Conservation (phyloP, 1,140 invertebrate species). For the Bombus waltoni region DNA sequence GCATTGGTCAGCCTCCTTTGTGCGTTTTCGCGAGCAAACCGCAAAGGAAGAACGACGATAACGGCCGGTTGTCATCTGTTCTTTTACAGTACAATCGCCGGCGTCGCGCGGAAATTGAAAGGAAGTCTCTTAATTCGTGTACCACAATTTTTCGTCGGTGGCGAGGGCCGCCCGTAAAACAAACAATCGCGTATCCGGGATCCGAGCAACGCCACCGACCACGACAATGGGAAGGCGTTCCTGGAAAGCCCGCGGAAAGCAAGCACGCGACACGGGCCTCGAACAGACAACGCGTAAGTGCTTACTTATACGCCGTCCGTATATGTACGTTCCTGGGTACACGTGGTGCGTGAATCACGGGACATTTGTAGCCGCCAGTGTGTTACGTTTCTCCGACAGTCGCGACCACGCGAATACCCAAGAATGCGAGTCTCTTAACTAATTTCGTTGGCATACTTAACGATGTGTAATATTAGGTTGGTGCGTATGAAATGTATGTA, state of each 20-base stretch:
- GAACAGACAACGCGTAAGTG: constrained; percentile 30
- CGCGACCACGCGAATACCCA: constrained; percentile 11
- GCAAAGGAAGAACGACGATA: constrained; percentile 8
- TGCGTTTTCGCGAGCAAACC: constrained; percentile 13
- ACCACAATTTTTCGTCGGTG: constrained; percentile 13
- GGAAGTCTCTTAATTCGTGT: constrained; percentile 44
- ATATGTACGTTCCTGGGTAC: constrained; percentile 25
- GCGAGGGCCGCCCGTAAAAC: constrained; percentile 11
- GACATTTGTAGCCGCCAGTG: constrained; percentile 35
- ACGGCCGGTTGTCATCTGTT: constrained; percentile 7
- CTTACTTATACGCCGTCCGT: constrained; percentile 11
- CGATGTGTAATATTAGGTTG: neutral
- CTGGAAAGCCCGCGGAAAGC: constrained; percentile 47
- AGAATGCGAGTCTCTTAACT: neutral
- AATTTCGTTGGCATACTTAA: neutral
- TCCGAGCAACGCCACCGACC: neutral
- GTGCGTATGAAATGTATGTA: neutral
- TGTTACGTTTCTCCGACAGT: constrained; percentile 16
- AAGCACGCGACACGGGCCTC: constrained; percentile 56
- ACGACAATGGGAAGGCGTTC: constrained; percentile 54
- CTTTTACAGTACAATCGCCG: constrained; percentile 19
- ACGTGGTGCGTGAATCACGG: constrained; percentile 55
- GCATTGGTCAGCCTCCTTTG: constrained; percentile 20
- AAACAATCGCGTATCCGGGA: constrained; percentile 52
- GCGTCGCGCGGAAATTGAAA: constrained; percentile 21